Evolutionary conservation across 2,888 invertebrate species (phyloP).

Genomic region (Pecten maximus): DNA sequence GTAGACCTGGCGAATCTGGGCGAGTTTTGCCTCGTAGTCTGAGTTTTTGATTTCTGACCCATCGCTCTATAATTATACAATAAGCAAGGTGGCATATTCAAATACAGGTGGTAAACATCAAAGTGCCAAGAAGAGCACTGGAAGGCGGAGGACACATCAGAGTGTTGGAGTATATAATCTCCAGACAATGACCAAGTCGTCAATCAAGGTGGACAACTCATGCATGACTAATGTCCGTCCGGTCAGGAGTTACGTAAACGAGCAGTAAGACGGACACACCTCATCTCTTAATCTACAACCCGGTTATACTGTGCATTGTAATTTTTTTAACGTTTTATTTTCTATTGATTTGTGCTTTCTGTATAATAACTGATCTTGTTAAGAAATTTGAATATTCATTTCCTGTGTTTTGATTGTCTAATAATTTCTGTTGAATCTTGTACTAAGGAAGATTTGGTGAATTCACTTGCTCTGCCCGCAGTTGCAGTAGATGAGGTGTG

Average conservation of each 20-base stretch:
- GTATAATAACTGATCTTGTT: too few species aligned
- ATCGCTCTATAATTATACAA: constrained; percentile 54
- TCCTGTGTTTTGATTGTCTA: too few species aligned
- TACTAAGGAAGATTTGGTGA: not conserved
- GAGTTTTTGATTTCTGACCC: constrained; percentile 71
- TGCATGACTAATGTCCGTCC: constrained; percentile 33
- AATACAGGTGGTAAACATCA: constrained; percentile 20
- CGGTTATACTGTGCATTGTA: not conserved
- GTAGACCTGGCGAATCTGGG: constrained; percentile 72
- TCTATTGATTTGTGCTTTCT: too few species aligned
- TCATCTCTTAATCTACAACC: not conserved
- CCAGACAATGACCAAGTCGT: constrained; percentile 32
- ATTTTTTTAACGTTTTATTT: not conserved
- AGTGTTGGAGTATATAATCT: constrained; percentile 19
- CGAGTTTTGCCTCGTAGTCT: constrained; percentile 72
- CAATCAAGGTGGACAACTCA: constrained; percentile 25
- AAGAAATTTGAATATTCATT: not conserved
- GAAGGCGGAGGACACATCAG: not conserved
- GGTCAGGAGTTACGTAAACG: constrained; percentile 17
- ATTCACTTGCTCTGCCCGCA: not conserved
- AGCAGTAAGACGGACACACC: constrained; percentile 8
- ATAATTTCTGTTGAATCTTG: too few species aligned
- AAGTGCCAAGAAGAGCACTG: constrained; percentile 6
- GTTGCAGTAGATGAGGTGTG: not conserved
- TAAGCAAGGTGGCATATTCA: constrained; percentile 31